Percentiles rank a stretch among this genome's conserved stretches.
phyloP scores from a whole-genome alignment of 2,113 vertebrate species.

The Erythrocercus mccallii region DNA sequence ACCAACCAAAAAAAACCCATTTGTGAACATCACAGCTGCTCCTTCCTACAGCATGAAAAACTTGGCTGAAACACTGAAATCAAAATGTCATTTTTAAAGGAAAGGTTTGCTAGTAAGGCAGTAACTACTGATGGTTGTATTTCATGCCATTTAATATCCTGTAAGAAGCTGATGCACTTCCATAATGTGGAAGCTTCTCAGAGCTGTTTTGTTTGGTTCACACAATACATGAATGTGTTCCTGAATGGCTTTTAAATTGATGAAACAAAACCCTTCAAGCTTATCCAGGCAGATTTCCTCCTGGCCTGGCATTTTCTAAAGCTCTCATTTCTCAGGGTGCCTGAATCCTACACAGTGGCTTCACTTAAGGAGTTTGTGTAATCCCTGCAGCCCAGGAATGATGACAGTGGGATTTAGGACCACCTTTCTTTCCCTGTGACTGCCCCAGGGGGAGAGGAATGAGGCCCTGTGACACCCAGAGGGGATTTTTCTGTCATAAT shows the following conservation, averaged over 20 bases:
- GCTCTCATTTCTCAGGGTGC: neutral
- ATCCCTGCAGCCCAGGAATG: neutral
- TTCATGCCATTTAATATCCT: neutral
- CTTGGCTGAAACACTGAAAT: neutral
- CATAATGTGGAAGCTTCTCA: neutral
- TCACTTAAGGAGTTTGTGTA: neutral
- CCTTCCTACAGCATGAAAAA: neutral
- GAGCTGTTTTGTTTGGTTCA: neutral
- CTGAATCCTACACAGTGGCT: neutral
- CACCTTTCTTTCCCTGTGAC: neutral
- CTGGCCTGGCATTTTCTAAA: neutral
- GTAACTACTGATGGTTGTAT: neutral
- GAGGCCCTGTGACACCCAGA: neutral
- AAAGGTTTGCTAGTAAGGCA: neutral
- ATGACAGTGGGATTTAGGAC: neutral
- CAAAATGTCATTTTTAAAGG: neutral
- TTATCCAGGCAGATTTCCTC: neutral
- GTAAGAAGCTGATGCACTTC: neutral
- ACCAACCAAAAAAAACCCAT: too few species aligned
- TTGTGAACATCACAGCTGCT: neutral
- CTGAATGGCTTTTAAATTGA: neutral
- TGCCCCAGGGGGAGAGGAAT: neutral
- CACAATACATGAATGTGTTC: fast-evolving
- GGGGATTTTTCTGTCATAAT: neutral
- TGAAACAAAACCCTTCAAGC: neutral